Conservation (phyloP, 1,140 invertebrate species). For the Zaprionus taronus region DNA sequence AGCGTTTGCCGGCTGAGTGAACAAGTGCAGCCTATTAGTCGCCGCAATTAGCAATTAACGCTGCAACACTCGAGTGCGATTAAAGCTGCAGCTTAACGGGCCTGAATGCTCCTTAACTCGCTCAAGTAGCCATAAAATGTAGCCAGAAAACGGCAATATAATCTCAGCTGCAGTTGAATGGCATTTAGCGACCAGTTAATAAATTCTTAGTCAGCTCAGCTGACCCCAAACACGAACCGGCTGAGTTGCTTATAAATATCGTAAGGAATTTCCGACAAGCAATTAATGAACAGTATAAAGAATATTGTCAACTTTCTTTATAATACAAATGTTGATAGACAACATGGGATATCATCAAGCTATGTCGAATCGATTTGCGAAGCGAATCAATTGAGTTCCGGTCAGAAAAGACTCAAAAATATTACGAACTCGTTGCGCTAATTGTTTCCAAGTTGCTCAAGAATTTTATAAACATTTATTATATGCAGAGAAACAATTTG, state of each 20-base stretch:
- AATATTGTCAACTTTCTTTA: not conserved
- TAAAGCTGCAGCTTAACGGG: not conserved
- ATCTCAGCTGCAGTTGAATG: slow-evolving; percentile 33
- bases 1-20: slow-evolving; percentile 12
- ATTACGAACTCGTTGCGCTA: not conserved
- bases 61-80: slow-evolving; percentile 1
- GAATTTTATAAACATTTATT: not conserved
- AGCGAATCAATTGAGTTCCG: not conserved
- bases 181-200: slow-evolving; percentile 24
- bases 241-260: not conserved
- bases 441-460: not conserved
- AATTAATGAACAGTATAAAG: not conserved
- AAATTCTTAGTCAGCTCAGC: slow-evolving; percentile 8
- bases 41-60: slow-evolving; percentile 2
- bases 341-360: not conserved
- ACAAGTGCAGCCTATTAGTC: not conserved
- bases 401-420: not conserved
- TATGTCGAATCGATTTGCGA: not conserved
- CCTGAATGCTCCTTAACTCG: slow-evolving; percentile 9
- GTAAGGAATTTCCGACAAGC: not conserved
- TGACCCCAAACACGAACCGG: slow-evolving; percentile 13
- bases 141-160: slow-evolving; percentile 5
- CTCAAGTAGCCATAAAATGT: slow-evolving; percentile 9
- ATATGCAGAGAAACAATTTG: slow-evolving; percentile 7
- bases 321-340: not conserved